Evolutionary conservation across 2,888 invertebrate species (phyloP), one percentile per base, ranked within the genome.

Genomic region (Andricus quercusramuli): DNA sequence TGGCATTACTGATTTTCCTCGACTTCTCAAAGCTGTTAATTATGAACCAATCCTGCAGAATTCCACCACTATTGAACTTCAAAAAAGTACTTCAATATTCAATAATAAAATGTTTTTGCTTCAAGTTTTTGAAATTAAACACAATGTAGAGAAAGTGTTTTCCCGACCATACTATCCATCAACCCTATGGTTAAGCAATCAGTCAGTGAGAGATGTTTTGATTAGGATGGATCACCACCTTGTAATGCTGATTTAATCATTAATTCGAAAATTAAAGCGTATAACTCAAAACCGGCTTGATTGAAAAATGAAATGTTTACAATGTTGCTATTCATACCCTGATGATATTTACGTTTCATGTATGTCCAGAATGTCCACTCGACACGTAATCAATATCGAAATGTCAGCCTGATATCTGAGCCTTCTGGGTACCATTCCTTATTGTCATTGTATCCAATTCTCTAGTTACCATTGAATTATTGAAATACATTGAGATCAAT

Each of bases 331-430:
- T 5, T 25, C 25, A 62, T 62, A 62, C 22, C 22, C 11, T 0
- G 59, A 22, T 62, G 13, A 62, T 22, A 62, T 62, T 3, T 62
- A 62, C 22, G 15, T 25, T 25, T 62, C 22, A 25, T 15, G 15
- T 25, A 25, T 25, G 25, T 62, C 15, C 25, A 15, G 22, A 62
- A 62, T 62, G 15, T 25, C 15, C 15, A 25, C 62, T 62, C 62
- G 25, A 62, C 62, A 15, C 62, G 25, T 62, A 15, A 62, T 62
- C 62, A 62, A 62, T 62, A 62, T 62, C 62, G 5, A 62, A 62
- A 62, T 62, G 22, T 62, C 62, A 62, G 25, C 25, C 62, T 13
- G 25, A 62, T 22, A 62, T 62, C 25, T 62, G 25, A 62, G 62
- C 15, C 13, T 62, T 25, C 13, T 15, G 15, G 15, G 22, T 15